phyloP scores from a whole-genome alignment of 2,888 invertebrate species.

The Temnothorax ravouxi region DNA sequence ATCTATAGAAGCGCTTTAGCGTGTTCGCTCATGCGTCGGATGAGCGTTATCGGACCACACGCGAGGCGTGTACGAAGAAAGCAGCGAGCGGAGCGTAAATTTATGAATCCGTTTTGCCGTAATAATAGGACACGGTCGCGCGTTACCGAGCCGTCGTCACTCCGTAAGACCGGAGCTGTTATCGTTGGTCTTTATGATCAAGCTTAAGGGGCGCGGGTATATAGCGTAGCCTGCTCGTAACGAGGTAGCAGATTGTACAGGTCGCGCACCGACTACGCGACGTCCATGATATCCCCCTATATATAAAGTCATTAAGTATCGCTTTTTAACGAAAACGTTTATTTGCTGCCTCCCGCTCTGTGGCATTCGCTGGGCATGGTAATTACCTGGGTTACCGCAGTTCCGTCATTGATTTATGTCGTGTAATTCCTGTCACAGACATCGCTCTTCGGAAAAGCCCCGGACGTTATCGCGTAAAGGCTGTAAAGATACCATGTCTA shows the following conservation, averaged over 20 bases:
- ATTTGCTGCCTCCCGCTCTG: constrained; percentile 3
- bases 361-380: neutral
- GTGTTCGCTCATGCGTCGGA: constrained; percentile 37
- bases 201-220: constrained; percentile 74
- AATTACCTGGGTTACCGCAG: neutral
- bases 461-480: neutral
- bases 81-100: constrained; percentile 72
- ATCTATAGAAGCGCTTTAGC: constrained; percentile 26
- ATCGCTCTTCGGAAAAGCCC: neutral
- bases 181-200: constrained; percentile 79
- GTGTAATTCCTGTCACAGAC: neutral
- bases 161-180: constrained; percentile 66
- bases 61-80: constrained; percentile 66
- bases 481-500: neutral
- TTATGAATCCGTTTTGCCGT: constrained; percentile 73
- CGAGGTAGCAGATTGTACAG: constrained; percentile 60
- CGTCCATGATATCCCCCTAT: constrained; percentile 23
- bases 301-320: constrained; percentile 54
- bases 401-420: constrained; percentile 7
- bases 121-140: constrained; percentile 68
- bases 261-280: constrained; percentile 37
- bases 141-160: constrained; percentile 66
- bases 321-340: constrained; percentile 57
- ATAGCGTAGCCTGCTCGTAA: constrained; percentile 55
- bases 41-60: constrained; percentile 74